Evolutionary conservation across 2,888 invertebrate genomes (phyloP).

Genomic region (Cephus nigrinus): DNA sequence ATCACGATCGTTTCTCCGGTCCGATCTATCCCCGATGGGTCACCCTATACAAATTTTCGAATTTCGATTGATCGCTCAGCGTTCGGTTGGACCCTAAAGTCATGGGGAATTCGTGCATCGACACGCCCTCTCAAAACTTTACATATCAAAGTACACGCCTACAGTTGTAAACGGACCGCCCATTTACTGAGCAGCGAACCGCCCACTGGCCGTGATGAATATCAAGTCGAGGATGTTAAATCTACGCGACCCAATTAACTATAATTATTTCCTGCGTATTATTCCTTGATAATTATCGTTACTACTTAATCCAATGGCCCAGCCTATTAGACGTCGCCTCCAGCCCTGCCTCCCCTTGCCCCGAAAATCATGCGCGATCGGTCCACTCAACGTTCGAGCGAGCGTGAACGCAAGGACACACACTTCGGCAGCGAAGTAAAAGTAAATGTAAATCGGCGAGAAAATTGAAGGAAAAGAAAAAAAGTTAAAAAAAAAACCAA

Average conservation of each 20-base stretch:
- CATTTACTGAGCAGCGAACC: neutral
- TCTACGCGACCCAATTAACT: neutral
- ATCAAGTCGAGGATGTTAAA: neutral
- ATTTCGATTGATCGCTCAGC: neutral
- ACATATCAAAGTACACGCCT: neutral
- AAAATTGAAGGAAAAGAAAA: neutral
- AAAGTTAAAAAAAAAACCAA: neutral
- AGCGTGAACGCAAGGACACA: constrained; percentile 6
- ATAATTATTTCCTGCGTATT: neutral
- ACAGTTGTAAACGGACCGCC: neutral
- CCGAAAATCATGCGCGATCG: neutral
- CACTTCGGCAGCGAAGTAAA: neutral
- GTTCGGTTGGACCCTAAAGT: neutral
- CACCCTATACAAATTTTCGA: neutral
- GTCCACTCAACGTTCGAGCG: constrained; percentile 22
- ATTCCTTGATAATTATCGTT: neutral
- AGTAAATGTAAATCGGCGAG: neutral
- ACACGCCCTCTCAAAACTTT: neutral
- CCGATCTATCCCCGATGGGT: neutral
- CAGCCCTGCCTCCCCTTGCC: neutral
- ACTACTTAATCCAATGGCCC: neutral
- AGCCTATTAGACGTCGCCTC: neutral
- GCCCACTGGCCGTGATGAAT: neutral
- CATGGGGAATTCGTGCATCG: neutral
- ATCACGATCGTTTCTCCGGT: neutral